A percentile compares a stretch with the other conserved stretches of the same genome.
These are phyloP conservation scores for Prorops nasuta DNA, from an alignment of 1,140 invertebrate species.

Conservation along the genomic window DNA sequence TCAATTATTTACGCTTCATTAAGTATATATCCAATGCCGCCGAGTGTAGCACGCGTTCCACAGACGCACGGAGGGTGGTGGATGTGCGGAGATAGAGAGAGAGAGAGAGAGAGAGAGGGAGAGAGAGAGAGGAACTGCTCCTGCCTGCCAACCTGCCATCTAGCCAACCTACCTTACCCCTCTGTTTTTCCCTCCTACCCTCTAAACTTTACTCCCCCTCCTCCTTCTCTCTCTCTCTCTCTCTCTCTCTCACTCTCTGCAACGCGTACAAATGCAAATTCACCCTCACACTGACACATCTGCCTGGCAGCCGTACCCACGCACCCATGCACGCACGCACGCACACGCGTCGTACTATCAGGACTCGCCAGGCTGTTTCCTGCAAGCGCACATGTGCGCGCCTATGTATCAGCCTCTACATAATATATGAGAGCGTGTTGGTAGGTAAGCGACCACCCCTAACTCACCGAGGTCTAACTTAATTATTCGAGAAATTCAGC, in stretches of 20 bases:
- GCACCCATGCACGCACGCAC: not conserved
- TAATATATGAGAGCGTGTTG: conserved; percentile 53
- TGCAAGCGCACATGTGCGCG: conserved; percentile 20
- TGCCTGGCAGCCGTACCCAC: conserved; percentile 21
- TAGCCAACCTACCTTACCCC: too few species aligned
- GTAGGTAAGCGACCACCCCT: conserved; percentile 53
- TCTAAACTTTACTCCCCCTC: too few species aligned
- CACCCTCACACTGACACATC: conserved; percentile 1
- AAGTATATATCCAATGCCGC: conserved; percentile 58
- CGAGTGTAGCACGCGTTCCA: conserved; percentile 44
- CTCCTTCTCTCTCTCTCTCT: not conserved
- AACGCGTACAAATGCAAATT: conserved; percentile 26
- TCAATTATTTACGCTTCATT: conserved; percentile 60
- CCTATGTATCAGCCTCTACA: conserved; percentile 40
- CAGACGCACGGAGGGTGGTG: conserved; percentile 15
- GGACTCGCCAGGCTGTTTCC: not conserved
- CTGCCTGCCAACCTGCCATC: too few species aligned
- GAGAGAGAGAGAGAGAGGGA: conserved; percentile 12
- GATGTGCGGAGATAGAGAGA: too few species aligned
- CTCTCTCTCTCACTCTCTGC: conserved; percentile 6
- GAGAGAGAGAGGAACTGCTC: conserved; percentile 12
- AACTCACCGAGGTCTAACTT: conserved; percentile 54
- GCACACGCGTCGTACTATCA: not conserved
- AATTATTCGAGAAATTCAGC: conserved; percentile 58
- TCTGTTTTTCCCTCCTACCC: too few species aligned